Evolutionary conservation across 2,797 vertebrate species (phyloP).

Genomic region (Argya squamiceps): DNA sequence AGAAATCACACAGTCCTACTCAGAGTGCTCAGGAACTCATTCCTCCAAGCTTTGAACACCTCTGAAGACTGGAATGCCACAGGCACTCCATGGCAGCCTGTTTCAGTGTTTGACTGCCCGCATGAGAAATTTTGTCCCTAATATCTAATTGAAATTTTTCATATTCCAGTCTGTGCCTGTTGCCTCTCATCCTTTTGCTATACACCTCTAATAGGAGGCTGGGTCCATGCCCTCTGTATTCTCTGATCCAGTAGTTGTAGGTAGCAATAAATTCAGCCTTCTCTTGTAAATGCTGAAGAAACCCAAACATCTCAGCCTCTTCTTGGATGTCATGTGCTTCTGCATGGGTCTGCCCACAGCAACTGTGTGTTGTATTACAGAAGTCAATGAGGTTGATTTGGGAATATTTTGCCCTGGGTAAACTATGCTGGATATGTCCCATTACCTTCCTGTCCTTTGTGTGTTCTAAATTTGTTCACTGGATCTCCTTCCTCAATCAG

Average conservation of each 20-base stretch:
- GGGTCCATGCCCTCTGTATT: background rate
- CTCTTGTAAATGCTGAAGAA: background rate
- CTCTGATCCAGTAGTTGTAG: background rate
- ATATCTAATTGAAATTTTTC: background rate
- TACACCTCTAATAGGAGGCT: background rate
- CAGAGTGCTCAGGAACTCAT: background rate
- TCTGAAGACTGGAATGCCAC: background rate
- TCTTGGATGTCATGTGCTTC: background rate
- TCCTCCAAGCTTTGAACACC: background rate
- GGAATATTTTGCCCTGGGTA: background rate
- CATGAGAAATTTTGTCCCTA: background rate
- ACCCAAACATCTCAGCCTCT: background rate
- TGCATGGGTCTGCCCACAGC: background rate
- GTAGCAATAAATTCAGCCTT: background rate
- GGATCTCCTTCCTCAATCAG: background rate
- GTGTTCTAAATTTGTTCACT: background rate
- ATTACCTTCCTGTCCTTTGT: background rate
- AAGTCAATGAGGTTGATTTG: background rate
- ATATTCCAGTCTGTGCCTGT: background rate
- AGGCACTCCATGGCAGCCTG: background rate
- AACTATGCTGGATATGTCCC: background rate
- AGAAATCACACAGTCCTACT: background rate
- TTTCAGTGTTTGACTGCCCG: background rate
- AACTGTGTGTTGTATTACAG: fast-evolving
- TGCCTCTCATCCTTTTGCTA: background rate